Evolutionary conservation across 2,113 vertebrate genomes (phyloP).

Genomic region (Forbesichthys papilliferus): DNA sequence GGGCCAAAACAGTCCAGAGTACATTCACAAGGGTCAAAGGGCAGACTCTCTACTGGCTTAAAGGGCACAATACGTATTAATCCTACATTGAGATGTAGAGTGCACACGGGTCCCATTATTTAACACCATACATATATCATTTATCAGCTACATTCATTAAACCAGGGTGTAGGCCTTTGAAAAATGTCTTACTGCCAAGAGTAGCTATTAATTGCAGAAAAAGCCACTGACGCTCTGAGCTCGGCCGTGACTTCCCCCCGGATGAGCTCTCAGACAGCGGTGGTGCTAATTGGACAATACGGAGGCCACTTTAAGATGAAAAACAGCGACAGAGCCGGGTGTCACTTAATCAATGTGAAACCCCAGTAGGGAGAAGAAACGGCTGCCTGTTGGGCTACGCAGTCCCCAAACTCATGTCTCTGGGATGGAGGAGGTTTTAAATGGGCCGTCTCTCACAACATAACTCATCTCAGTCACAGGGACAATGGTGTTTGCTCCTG

Average conservation of each 20-base stretch:
- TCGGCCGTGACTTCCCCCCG: background rate
- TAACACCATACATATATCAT: constrained; percentile 45
- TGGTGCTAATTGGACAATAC: constrained; percentile 59
- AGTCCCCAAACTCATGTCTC: constrained; percentile 48
- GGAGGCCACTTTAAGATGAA: constrained; percentile 71
- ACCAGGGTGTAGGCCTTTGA: constrained; percentile 18
- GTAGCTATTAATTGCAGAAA: constrained; percentile 49
- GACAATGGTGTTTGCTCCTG: constrained; percentile 43
- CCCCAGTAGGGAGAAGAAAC: constrained; percentile 37
- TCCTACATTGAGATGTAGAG: constrained; percentile 45
- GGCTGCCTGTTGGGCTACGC: constrained; percentile 28
- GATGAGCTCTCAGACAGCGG: constrained; percentile 31
- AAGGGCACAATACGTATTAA: constrained; percentile 43
- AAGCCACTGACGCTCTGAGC: constrained; percentile 12
- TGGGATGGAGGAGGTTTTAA: constrained; percentile 48
- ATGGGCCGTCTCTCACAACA: constrained; percentile 37
- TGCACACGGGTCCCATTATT: constrained; percentile 37
- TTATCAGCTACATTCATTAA: constrained; percentile 46
- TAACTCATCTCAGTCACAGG: constrained; percentile 53
- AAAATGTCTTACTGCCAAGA: constrained; percentile 33
- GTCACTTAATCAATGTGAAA: constrained; percentile 75
- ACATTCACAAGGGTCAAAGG: constrained; percentile 44
- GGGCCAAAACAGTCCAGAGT: background rate
- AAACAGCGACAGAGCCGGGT: constrained; percentile 52
- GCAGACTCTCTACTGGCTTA: constrained; percentile 15